Percentiles rank a stretch among this genome's conserved stretches.
These are phyloP conservation scores for Grammomys surdaster DNA, from an alignment of 2,113 vertebrate species.

Conservation along the genomic window DNA sequence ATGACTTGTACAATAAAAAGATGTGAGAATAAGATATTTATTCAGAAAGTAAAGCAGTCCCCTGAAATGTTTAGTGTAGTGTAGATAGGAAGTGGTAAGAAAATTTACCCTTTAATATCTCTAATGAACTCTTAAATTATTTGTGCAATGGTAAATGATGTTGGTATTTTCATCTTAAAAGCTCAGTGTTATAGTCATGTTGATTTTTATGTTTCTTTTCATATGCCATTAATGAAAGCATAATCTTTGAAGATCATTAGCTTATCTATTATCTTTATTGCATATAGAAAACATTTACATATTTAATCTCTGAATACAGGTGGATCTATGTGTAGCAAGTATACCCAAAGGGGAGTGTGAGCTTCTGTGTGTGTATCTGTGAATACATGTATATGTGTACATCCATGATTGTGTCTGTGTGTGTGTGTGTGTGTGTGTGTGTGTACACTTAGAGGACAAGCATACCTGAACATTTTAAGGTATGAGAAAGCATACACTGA, in stretches of 20 bases:
- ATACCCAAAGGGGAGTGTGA: neutral
- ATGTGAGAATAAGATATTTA: constrained; percentile 5
- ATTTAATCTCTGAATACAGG: neutral
- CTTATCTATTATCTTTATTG: neutral
- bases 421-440: neutral
- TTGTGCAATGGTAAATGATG: neutral
- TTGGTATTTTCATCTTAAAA: constrained; percentile 40
- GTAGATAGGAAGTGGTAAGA: neutral
- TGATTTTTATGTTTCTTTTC: neutral
- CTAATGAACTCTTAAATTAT: neutral
- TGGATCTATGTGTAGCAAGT: neutral
- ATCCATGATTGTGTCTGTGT: neutral
- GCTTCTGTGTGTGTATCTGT: neutral
- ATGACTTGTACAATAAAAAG: neutral
- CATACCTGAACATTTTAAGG: constrained; percentile 82
- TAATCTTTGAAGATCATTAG: neutral
- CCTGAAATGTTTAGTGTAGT: neutral
- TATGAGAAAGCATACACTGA: constrained; percentile 72
- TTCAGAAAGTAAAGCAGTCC: constrained; percentile 12
- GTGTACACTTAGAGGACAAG: constrained; percentile 60
- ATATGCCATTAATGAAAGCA: neutral
- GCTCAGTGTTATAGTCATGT: neutral
- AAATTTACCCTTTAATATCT: constrained; percentile 41
- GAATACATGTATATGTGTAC: neutral
- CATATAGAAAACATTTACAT: neutral